Evolutionary conservation across 2,797 vertebrate species (phyloP), one percentile per base, ranked within the genome.

Genomic region (Craterocephalus amniculus): DNA sequence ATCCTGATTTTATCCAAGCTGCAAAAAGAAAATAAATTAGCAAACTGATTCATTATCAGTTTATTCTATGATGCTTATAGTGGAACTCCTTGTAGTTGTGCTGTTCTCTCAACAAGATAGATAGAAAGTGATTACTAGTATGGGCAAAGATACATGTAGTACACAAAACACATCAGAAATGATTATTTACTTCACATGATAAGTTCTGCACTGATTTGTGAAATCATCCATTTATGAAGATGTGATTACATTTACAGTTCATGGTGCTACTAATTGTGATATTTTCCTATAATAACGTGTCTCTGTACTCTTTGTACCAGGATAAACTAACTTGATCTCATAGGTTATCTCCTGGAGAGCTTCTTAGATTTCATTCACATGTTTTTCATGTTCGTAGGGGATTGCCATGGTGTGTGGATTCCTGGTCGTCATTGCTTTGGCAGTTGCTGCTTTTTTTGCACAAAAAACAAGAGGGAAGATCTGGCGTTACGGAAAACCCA

Each of bases 331-430:
- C 27, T 67, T 71, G 66, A 73, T 84, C 29, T 62, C 27, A 2
- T 27, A 6, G 10, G 38, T 77, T 86, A 78, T 85, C 79, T 67
- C 16, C 22, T 56, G 77, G 48, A 64, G 3, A 57, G 22, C 38
- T 27, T 36, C 68, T 35, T 56, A 57, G 8, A 76, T 70, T 54
- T 73, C 52, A 63, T 60, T 68, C 20, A 52, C 6, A 0, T 67
- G n/a, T 78, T 67, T 24, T 70, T 72, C 70, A 0, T 3, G 40
- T 72, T 67, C 57, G 5, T 68, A 97, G 96, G 96, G 94, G 0
- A 86, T 97, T 18, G 96, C 96, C 20, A 96, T 96, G 70, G 94
- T 94, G 34, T 97, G 95, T 0, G 96, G 96, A 3, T 96, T 97
- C 92, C 85, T 97, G 88, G 89, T 95, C 0, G 93, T 95, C 57